phyloP scores from a whole-genome alignment of 64 coral and sea anemone species.

The Montipora foliosa region DNA sequence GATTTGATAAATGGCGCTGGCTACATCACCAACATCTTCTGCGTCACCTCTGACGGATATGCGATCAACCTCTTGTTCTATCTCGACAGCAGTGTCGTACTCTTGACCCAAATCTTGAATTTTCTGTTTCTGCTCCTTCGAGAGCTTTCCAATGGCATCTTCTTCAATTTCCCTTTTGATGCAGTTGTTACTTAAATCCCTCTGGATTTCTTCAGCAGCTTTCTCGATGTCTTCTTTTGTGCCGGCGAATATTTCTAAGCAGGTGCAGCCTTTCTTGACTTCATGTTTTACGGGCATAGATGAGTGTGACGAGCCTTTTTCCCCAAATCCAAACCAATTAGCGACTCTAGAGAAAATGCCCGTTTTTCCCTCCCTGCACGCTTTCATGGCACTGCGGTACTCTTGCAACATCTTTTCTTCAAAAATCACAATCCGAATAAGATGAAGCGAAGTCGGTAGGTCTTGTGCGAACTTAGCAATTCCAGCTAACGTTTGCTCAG shows the following conservation, averaged over 20 bases:
- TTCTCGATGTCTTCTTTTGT: slow-evolving; percentile 8
- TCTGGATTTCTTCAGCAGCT: background rate
- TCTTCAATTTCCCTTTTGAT: background rate
- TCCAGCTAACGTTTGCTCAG: background rate
- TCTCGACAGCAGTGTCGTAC: background rate
- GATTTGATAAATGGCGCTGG: slow-evolving; percentile 31
- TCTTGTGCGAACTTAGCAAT: slow-evolving; percentile 31
- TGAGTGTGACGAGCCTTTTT: background rate
- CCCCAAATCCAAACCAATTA: background rate
- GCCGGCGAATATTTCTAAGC: slow-evolving; percentile 10
- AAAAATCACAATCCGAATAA: slow-evolving; percentile 26
- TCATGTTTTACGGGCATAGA: background rate
- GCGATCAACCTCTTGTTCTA: background rate
- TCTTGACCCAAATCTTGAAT: background rate
- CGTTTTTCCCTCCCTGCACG: background rate
- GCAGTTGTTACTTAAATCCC: background rate
- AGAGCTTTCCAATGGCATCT: slow-evolving; percentile 17
- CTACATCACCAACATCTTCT: slow-evolving; percentile 11
- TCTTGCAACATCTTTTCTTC: background rate
- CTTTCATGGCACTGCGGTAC: background rate
- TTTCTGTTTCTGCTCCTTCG: background rate
- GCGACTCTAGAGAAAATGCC: background rate
- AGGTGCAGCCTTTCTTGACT: background rate
- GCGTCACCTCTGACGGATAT: slow-evolving; percentile 24
- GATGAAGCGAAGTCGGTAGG: background rate